Percentiles rank a stretch among this genome's conserved stretches.
These are phyloP conservation scores for Tiliacea aurago DNA, from an alignment of 2,888 invertebrate genomes.

Conservation along the genomic window DNA sequence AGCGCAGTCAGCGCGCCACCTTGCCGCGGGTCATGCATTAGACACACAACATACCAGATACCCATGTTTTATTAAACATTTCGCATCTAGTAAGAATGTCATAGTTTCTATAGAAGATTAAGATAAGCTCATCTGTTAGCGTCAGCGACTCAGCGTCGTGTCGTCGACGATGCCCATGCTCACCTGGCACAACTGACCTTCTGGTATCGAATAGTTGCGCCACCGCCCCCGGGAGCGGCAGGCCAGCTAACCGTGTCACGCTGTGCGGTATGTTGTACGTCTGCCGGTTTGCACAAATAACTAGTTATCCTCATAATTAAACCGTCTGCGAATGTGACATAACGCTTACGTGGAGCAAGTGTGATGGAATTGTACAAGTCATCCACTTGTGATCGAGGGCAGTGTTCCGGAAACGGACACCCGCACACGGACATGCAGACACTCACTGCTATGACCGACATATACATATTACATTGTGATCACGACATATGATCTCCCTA, in stretches of 20 bases:
- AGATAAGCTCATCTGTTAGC: conserved; percentile 16
- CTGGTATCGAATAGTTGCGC: not conserved
- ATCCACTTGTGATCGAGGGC: conserved; percentile 35
- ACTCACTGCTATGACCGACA: not conserved
- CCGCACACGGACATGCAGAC: not conserved
- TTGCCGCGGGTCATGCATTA: conserved; percentile 34
- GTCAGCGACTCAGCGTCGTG: not conserved
- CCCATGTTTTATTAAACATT: not conserved
- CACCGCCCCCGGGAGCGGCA: not conserved
- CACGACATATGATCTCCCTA: too few species aligned
- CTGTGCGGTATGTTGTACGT: too few species aligned
- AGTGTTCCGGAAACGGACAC: conserved; percentile 31
- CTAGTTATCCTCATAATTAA: conserved; percentile 25
- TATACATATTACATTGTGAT: not conserved
- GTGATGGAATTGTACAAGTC: conserved; percentile 24
- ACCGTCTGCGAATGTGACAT: conserved; percentile 7
- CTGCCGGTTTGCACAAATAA: not conserved
- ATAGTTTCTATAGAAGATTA: conserved; percentile 12
- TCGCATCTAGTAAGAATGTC: conserved; percentile 11
- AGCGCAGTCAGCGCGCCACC: conserved; percentile 29
- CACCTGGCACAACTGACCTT: not conserved
- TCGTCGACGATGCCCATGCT: conserved; percentile 9
- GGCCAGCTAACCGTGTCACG: not conserved
- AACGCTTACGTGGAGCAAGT: conserved; percentile 15
- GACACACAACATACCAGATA: conserved; percentile 11